Evolutionary conservation across 2,797 vertebrate genomes (phyloP).

Genomic region (Intellagama lesueurii): DNA sequence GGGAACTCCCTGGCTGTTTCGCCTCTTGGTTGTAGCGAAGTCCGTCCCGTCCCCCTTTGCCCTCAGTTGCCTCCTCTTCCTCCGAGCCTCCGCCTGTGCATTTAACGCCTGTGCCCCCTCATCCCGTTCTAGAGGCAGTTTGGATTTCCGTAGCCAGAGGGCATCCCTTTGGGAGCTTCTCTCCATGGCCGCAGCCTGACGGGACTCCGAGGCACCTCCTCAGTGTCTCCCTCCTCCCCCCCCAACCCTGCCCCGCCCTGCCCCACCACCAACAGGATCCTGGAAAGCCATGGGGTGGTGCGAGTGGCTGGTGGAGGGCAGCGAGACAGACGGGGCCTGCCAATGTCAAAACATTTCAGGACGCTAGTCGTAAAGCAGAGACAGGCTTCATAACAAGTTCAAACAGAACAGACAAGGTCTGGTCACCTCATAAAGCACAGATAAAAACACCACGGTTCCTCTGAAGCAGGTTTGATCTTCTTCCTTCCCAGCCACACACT

Average conservation of each 20-base stretch:
- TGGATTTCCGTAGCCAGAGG: neutral
- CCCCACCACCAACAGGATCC: neutral
- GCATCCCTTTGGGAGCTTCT: neutral
- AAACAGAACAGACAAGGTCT: slow-evolving; percentile 66
- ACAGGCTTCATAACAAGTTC: slow-evolving; percentile 69
- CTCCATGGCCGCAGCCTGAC: neutral
- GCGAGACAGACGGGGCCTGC: slow-evolving; percentile 15
- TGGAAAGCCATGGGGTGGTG: accelerated
- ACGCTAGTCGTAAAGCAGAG: slow-evolving; percentile 65
- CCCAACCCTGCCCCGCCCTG: no score
- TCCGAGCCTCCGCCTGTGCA: no score
- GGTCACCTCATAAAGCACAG: slow-evolving; percentile 74
- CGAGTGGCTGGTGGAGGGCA: slow-evolving; percentile 2
- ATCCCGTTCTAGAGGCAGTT: no score
- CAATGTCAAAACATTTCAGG: slow-evolving; percentile 74
- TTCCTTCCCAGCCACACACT: slow-evolving; percentile 68
- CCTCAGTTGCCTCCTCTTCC: no score
- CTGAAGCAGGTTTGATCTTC: slow-evolving; percentile 71
- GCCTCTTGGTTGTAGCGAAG: no score
- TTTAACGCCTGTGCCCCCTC: no score
- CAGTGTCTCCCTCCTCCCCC: no score
- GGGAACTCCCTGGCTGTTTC: no score
- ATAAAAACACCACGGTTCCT: slow-evolving; percentile 54
- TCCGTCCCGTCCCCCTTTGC: no score
- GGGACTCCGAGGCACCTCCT: accelerated